phyloP scores from a whole-genome alignment of 1,140 invertebrate species.

The Listronotus bonariensis region DNA sequence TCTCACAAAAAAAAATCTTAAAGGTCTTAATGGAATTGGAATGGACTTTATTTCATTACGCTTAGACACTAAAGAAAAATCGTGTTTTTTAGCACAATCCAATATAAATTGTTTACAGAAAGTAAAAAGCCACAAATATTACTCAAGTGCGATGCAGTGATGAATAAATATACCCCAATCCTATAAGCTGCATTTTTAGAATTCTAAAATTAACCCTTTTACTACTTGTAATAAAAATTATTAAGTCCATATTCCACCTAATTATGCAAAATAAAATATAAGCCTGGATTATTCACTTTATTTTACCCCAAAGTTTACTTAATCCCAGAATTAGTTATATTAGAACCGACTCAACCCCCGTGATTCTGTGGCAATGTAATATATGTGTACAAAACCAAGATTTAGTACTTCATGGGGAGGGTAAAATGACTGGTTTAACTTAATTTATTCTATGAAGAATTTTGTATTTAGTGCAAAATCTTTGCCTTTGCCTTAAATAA shows the following conservation, averaged over 20 bases:
- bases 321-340: slow-evolving; percentile 14
- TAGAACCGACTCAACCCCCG: slow-evolving; percentile 4
- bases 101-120: no score
- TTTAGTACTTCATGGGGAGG: background rate
- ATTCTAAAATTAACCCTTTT: no score
- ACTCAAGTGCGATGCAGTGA: no score
- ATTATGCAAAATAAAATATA: slow-evolving; percentile 3
- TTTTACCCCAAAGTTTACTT: slow-evolving; percentile 3
- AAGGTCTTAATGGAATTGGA: no score
- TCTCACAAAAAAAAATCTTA: no score
- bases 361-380: slow-evolving; percentile 7
- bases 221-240: no score
- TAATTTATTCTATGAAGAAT: slow-evolving; percentile 9
- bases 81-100: no score
- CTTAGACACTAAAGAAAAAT: no score
- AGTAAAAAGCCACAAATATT: no score
- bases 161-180: no score
- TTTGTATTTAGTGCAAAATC: background rate
- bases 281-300: background rate
- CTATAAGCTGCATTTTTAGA: no score
- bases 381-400: slow-evolving; percentile 13
- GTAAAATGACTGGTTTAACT: background rate
- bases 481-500: background rate
- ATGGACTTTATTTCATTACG: no score
- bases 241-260: background rate